Base-by-base conservation (phyloP, 1,140 invertebrate species). In the Chrysomallon squamiferum region DNA sequence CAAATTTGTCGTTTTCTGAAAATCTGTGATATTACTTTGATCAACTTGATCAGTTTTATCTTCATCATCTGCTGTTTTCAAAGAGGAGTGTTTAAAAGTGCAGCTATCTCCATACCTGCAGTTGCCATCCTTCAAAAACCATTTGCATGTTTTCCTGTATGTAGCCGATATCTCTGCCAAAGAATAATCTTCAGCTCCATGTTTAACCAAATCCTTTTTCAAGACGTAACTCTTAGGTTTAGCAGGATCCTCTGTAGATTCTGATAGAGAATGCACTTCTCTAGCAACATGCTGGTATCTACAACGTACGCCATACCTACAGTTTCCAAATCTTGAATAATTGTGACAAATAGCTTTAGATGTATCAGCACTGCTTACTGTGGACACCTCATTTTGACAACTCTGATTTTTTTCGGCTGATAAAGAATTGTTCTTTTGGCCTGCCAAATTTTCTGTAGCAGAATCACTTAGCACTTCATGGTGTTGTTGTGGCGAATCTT, bases 241-340 rank as follows among this genome's bases (percentile, higher is more conserved):
- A n/a, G n/a, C n/a, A n/a, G n/a, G n/a, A n/a, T n/a, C n/a, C n/a
- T n/a, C n/a, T n/a, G n/a, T n/a, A n/a, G n/a, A n/a, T n/a, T n/a
- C n/a, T n/a, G n/a, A n/a, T n/a, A n/a, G n/a, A n/a, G n/a, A n/a
- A n/a, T n/a, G n/a, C n/a, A n/a, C n/a, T n/a, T n/a, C n/a, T n/a
- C n/a, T n/a, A 25, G 29, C 38, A 13, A 1, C 35, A 59, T 79
- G 77, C 29, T 49, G 64, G 66, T 73, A 75, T 35, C 59, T 62
- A 62, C 77, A 79, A 11, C 59, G 60, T 20, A 58, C 68, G 47
- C 77, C 77, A 68, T 59, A 71, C 45, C 43, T 61, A 68, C 77
- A 79, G 45, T 67, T 65, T 2, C 77, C 74, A 58, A 43, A 43
- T 22, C 41, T 41, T 49, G 49, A 20, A 62, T 61, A 71, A 50